Percentiles rank a stretch among this genome's conserved stretches.
Evolutionary conservation across 2,113 vertebrate species (phyloP).

Genomic region (Eleginops maclovinus): DNA sequence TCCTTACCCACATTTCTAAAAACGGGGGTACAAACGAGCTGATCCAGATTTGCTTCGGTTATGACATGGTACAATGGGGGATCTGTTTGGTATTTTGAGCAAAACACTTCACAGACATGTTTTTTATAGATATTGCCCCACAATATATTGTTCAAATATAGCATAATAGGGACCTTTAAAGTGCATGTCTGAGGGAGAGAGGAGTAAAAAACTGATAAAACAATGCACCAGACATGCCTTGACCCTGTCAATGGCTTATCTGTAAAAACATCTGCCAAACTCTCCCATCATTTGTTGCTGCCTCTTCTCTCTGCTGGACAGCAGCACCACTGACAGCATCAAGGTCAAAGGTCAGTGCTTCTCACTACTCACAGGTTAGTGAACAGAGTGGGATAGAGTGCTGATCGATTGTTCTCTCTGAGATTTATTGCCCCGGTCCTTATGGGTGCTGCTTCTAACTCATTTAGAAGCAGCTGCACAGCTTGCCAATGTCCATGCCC

Average conservation of each 20-base stretch:
- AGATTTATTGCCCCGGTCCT: constrained; percentile 59
- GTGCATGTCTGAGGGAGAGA: not conserved
- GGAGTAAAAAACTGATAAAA: constrained; percentile 17
- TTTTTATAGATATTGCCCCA: too few relatives aligned
- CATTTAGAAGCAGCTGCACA: constrained; percentile 41
- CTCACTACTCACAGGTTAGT: constrained; percentile 56
- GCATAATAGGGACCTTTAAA: too few relatives aligned
- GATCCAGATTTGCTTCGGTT: too few relatives aligned
- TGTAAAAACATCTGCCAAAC: constrained; percentile 32
- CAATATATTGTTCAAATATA: too few relatives aligned
- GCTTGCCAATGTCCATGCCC: constrained; percentile 3
- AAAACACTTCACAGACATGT: too few relatives aligned
- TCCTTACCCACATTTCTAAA: too few relatives aligned
- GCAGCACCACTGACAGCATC: constrained; percentile 43
- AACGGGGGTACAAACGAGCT: too few relatives aligned
- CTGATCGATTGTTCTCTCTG: constrained; percentile 53
- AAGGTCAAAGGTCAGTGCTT: constrained; percentile 56
- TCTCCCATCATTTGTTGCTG: constrained; percentile 33
- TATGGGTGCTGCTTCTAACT: constrained; percentile 30
- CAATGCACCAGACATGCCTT: constrained; percentile 20
- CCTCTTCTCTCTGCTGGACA: constrained; percentile 32
- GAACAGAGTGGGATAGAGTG: constrained; percentile 35
- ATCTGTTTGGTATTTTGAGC: too few relatives aligned
- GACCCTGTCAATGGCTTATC: constrained; percentile 35
- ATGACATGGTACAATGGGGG: too few relatives aligned